phyloP scores from a whole-genome alignment of 1,140 invertebrate species.

The Pseudomyrmex concolor region DNA sequence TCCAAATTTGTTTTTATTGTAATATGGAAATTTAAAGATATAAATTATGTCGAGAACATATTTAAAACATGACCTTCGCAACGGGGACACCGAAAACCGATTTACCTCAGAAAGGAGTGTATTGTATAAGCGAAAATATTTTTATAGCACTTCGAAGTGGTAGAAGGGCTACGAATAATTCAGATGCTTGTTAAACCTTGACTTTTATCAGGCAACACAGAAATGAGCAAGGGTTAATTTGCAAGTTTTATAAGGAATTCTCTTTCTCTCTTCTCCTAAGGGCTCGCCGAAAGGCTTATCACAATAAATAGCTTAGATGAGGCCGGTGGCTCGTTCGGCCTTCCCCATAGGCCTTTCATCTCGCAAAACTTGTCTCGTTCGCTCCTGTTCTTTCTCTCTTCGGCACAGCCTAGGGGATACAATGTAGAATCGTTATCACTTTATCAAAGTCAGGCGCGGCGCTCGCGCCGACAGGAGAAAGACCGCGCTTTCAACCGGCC shows the following conservation, averaged over 20 bases:
- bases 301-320: conserved; percentile 65
- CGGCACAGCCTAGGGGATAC: conserved; percentile 26
- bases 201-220: conserved; percentile 15
- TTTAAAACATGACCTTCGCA: background rate
- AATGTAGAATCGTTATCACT: conserved; percentile 56
- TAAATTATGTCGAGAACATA: background rate
- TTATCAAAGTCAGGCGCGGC: conserved; percentile 45
- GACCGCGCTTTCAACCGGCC: conserved; percentile 27
- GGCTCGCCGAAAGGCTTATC: conserved; percentile 59
- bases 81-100: background rate
- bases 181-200: conserved; percentile 50
- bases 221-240: conserved; percentile 56
- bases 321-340: conserved; percentile 14
- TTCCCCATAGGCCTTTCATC: conserved; percentile 27
- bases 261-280: conserved; percentile 30
- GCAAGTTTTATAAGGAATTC: conserved; percentile 39
- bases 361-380: conserved; percentile 26
- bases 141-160: conserved; percentile 4
- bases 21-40: background rate
- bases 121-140: conserved; percentile 31
- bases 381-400: background rate
- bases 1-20: background rate
- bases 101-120: background rate
- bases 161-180: conserved; percentile 58
- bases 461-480: conserved; percentile 40